Evolutionary conservation across 2,888 invertebrate genomes (phyloP).

Genomic region (Priocnemis perturbator): DNA sequence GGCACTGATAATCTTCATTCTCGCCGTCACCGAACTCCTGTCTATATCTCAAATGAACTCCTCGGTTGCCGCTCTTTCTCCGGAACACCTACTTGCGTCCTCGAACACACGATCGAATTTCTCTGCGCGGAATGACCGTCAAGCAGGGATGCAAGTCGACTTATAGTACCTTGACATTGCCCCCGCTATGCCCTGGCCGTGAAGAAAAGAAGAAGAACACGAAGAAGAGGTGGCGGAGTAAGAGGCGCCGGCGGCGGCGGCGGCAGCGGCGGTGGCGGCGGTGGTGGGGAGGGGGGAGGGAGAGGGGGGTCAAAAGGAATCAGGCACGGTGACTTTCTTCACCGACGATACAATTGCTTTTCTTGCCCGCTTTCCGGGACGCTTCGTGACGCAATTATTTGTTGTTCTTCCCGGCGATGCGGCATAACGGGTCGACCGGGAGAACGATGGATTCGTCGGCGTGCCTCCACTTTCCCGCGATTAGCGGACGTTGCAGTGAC

Average conservation of each 20-base stretch:
- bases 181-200: constrained; percentile 57
- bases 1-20: constrained; percentile 8
- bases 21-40: constrained; percentile 24
- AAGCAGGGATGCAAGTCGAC: constrained; percentile 64
- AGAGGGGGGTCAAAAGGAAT: neutral
- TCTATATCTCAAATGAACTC: neutral
- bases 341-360: constrained; percentile 1
- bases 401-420: neutral
- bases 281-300: neutral
- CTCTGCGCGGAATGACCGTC: constrained; percentile 69
- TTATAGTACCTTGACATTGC: constrained; percentile 75
- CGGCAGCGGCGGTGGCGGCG: neutral
- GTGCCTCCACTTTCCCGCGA: constrained; percentile 32
- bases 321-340: constrained; percentile 5
- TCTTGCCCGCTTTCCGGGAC: neutral
- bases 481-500: too few species aligned
- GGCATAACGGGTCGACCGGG: too few species aligned
- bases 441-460: too few species aligned
- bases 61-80: constrained; percentile 1
- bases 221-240: constrained; percentile 1
- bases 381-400: constrained; percentile 10
- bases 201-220: neutral
- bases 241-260: neutral
- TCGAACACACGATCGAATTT: constrained; percentile 54
- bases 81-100: neutral